Evolutionary conservation across 2,888 invertebrate genomes (phyloP), one percentile per base, ranked within the genome.

Genomic region (Sesia apiformis): DNA sequence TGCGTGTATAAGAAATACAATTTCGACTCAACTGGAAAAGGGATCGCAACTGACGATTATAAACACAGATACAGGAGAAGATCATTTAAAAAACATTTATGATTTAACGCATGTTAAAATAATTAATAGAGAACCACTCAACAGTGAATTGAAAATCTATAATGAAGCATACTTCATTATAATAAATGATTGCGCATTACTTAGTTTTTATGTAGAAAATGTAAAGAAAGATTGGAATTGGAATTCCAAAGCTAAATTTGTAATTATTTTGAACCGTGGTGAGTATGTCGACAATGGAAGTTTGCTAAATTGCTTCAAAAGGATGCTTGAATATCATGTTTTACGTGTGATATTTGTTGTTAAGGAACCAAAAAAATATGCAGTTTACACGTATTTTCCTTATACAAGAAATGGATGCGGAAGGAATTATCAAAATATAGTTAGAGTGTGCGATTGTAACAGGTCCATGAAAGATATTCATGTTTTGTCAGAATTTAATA

Each of bases 391-490:
- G n/a, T 60, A 60, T 38, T 52, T 56, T 40, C 60, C 60, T 3
- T 61, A 57, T n/a, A 50, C 55, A 41, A 53, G 55, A 53, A 49
- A 55, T 51, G 56, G 56, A 42, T 61, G 61, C 49, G 60, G 61
- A 23, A 50, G 52, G 40, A 57, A 58, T 49, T 56, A 53, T 52
- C 54, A 54, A 40, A 56, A 60, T 52, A 57, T 55, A n/a, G 55
- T 57, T 39, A 55, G 53, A 53, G n/a, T 60, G 8, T 46, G 55
- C 52, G 51, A 57, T 39, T 61, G 61, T 51, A 50, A 54, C 42
- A 52, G 52, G 49, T n/a, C 8, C 6, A 42, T 49, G 39, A 6
- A 56, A 5, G 7, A 5, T 4, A 53, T 55, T 3, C 39, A 55
- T 39, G n/a, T 53, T 5, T 53, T 55, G 39, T 43, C 8, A 40